Evolutionary conservation across 2,888 invertebrate genomes (phyloP).

Genomic region (Torymus tubicola): DNA sequence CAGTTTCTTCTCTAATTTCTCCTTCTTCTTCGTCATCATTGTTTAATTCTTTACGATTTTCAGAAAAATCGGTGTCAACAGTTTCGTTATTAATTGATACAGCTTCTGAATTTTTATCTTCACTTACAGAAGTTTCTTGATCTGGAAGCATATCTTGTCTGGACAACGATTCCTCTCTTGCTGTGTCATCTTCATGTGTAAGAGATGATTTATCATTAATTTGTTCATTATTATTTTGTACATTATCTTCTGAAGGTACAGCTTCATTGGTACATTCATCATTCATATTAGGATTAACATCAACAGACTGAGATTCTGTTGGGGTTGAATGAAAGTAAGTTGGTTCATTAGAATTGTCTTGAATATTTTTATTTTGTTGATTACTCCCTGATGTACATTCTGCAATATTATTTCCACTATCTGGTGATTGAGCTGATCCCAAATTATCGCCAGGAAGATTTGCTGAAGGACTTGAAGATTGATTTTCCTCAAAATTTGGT

Average conservation of each 20-base stretch:
- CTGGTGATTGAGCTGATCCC: constrained; percentile 72
- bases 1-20: constrained; percentile 61
- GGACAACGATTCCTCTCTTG: constrained; percentile 51
- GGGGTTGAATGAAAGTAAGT: constrained; percentile 9
- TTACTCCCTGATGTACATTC: constrained; percentile 21
- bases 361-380: constrained; percentile 47
- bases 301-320: constrained; percentile 26
- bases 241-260: constrained; percentile 7
- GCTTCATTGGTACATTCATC: constrained; percentile 17
- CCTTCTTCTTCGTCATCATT: constrained; percentile 54
- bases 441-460: constrained; percentile 72
- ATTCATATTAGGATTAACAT: constrained; percentile 24
- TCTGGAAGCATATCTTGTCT: constrained; percentile 39
- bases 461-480: constrained; percentile 37
- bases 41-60: constrained; percentile 21
- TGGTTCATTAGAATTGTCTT: constrained; percentile 40
- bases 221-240: constrained; percentile 21
- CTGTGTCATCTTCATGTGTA: constrained; percentile 20
- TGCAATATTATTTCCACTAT: constrained; percentile 70
- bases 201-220: not conserved
- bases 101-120: constrained; percentile 26
- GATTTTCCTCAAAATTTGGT: constrained; percentile 51
- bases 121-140: constrained; percentile 2
- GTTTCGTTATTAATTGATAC: constrained; percentile 19
- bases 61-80: constrained; percentile 12